Evolutionary conservation across 1,140 invertebrate genomes (phyloP).

Genomic region (Hycleus phaleratus): DNA sequence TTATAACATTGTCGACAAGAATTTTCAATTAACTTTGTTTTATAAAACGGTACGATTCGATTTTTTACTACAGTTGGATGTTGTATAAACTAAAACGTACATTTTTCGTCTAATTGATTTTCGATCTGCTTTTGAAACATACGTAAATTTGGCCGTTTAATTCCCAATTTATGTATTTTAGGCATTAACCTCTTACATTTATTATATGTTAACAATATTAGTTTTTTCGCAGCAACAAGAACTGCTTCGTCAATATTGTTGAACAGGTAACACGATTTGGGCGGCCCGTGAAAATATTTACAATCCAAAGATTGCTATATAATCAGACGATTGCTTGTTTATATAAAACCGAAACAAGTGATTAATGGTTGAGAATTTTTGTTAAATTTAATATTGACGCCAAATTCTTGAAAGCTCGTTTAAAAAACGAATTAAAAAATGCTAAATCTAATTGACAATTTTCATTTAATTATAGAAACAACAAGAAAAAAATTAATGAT

Average conservation of each 20-base stretch:
- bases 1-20: too few species aligned
- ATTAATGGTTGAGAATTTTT: constrained; percentile 7
- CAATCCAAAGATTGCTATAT: constrained; percentile 14
- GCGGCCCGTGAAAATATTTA: constrained; percentile 18
- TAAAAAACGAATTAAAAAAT: constrained; percentile 12
- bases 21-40: too few species aligned
- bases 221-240: constrained; percentile 10
- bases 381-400: too few species aligned
- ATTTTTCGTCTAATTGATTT: too few species aligned
- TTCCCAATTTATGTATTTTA: too few species aligned
- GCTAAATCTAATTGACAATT: not conserved
- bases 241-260: constrained; percentile 12
- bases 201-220: constrained; percentile 8
- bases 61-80: too few species aligned
- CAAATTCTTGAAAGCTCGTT: too few species aligned
- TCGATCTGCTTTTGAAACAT: too few species aligned
- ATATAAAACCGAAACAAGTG: constrained; percentile 8
- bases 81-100: too few species aligned
- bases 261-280: constrained; percentile 15
- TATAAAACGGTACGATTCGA: too few species aligned
- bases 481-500: not conserved
- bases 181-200: not conserved
- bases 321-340: constrained; percentile 12
- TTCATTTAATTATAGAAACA: too few species aligned
- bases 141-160: too few species aligned